A percentile compares a stretch with the other conserved stretches of the same genome.
These are phyloP conservation scores for Pogonocherus hispidulus DNA, from an alignment of 2,888 invertebrate genomes.

Conservation along the genomic window DNA sequence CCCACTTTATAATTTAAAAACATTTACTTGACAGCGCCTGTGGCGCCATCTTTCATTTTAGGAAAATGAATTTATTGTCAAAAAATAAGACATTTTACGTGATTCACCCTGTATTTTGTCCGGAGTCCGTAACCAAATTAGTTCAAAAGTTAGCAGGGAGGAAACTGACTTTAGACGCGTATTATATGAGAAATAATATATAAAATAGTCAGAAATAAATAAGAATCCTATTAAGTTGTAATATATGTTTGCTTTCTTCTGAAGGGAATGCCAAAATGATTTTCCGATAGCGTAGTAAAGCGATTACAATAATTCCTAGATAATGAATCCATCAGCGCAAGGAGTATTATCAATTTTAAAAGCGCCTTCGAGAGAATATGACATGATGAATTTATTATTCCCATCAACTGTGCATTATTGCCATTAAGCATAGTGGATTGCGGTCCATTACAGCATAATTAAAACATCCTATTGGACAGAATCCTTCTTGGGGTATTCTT, in stretches of 20 bases:
- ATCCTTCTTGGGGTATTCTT: conserved; percentile 52
- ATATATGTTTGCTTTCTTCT: background rate
- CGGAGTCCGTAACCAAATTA: no score
- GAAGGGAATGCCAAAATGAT: conserved; percentile 1
- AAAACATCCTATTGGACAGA: conserved; percentile 52
- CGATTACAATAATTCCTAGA: conserved; percentile 13
- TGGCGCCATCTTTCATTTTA: no score
- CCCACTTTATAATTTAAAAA: no score
- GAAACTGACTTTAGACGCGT: no score
- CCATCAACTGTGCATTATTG: conserved; percentile 40
- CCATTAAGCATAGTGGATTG: conserved; percentile 54
- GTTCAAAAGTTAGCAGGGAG: no score
- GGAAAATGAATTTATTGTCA: no score
- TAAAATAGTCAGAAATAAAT: no score
- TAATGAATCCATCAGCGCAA: conserved; percentile 15
- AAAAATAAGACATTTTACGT: no score
- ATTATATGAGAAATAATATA: no score
- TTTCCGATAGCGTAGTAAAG: conserved; percentile 18
- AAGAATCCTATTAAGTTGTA: background rate
- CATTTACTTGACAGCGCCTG: no score
- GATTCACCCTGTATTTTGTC: no score
- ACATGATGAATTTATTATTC: conserved; percentile 43
- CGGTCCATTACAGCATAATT: conserved; percentile 59
- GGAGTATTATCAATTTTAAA: conserved; percentile 28
- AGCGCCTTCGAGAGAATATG: conserved; percentile 21